These are phyloP conservation scores for Sebastes variabilis DNA, from an alignment of 2,797 vertebrate species.

Conservation along the genomic window DNA sequence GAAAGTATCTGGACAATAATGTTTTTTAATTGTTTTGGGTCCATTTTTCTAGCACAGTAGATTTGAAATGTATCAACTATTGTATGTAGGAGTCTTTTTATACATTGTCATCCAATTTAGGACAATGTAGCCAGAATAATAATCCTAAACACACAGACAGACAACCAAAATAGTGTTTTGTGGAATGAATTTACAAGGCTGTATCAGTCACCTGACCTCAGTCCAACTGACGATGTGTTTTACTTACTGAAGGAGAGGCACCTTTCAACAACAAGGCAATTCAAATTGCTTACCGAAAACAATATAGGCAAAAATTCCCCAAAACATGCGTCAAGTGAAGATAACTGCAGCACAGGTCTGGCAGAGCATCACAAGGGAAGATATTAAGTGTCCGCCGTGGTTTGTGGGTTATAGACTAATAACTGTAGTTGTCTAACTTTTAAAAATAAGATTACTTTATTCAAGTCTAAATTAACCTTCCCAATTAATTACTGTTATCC, in stretches of 20 bases:
- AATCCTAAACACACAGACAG: too few relatives aligned
- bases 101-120: background rate
- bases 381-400: background rate
- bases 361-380: background rate
- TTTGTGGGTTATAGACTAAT: background rate
- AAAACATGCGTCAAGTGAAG: background rate
- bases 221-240: background rate
- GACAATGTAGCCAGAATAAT: background rate
- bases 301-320: background rate
- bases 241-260: background rate
- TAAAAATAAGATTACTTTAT: background rate
- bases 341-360: background rate
- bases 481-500: too few relatives aligned
- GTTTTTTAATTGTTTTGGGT: background rate
- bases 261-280: background rate
- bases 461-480: background rate
- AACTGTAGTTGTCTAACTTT: background rate
- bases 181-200: too few relatives aligned
- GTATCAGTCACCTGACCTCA: too few relatives aligned
- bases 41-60: background rate
- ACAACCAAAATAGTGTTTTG: too few relatives aligned
- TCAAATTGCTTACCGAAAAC: background rate
- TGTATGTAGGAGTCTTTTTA: background rate
- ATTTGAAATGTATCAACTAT: background rate
- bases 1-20: background rate